These are phyloP conservation scores for Cheilosia impressa DNA, from an alignment of 2,888 invertebrate genomes.

Conservation along the genomic window DNA sequence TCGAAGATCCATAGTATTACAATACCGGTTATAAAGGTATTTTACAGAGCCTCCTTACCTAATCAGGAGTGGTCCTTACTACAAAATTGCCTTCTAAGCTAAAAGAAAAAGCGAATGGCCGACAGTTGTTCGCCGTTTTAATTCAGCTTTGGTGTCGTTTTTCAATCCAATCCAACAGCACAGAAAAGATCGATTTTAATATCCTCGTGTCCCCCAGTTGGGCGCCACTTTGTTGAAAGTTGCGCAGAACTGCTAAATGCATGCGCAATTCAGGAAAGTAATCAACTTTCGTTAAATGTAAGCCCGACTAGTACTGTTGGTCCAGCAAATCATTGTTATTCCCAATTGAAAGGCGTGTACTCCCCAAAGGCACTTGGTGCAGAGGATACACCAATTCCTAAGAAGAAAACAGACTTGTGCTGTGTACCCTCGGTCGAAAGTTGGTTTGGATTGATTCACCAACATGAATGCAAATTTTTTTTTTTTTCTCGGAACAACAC, in stretches of 20 bases:
- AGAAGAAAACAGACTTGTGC: constrained; percentile 35
- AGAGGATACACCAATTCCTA: constrained; percentile 8
- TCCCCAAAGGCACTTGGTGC: neutral
- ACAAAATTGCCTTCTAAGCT: neutral
- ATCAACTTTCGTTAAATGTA: too few species aligned
- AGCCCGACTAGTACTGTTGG: too few species aligned
- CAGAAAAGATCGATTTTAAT: too few species aligned
- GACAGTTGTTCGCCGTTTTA: too few species aligned
- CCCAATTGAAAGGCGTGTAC: neutral
- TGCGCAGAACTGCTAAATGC: too few species aligned
- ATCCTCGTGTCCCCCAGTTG: neutral
- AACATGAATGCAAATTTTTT: constrained; percentile 61
- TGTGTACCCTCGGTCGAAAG: constrained; percentile 40
- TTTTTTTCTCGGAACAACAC: constrained; percentile 50
- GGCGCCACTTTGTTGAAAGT: neutral
- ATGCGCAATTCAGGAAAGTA: too few species aligned
- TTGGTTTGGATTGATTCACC: constrained; percentile 50
- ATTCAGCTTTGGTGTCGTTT: too few species aligned
- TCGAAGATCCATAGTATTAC: too few species aligned
- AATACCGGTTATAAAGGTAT: neutral
- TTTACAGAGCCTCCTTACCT: neutral
- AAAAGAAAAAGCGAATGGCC: neutral
- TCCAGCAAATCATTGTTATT: neutral
- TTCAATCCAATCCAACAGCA: too few species aligned
- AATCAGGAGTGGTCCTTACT: too few species aligned